A percentile compares a stretch with the other conserved stretches of the same genome.
Conservation (phyloP, 2,888 invertebrate species). For the Polydrusus pterygomalis region DNA sequence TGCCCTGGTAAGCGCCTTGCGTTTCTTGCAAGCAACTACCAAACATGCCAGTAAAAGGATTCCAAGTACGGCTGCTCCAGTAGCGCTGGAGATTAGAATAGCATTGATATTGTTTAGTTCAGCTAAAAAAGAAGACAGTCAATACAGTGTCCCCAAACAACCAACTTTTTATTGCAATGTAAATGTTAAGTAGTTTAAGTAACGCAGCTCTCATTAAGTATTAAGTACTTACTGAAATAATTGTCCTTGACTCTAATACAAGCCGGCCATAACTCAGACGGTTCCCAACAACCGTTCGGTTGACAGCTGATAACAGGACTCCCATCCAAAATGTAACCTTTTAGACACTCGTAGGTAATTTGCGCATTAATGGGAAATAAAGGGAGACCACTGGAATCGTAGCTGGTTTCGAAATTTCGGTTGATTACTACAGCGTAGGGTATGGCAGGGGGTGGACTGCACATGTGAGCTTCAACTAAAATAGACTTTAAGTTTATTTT, state of each 20-base stretch:
- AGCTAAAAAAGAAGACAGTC: constrained; percentile 51
- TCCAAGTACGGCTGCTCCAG: constrained; percentile 69
- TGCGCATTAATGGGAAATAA: constrained; percentile 67
- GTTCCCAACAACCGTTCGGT: constrained; percentile 70
- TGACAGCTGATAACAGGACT: constrained; percentile 68
- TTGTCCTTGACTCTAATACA: constrained; percentile 58
- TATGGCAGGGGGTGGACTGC: constrained; percentile 68
- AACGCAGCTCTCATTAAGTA: background rate
- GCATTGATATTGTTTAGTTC: constrained; percentile 65
- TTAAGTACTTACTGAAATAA: constrained; percentile 11
- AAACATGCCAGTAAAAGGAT: constrained; percentile 68
- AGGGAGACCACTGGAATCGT: constrained; percentile 58
- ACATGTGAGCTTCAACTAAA: constrained; percentile 67
- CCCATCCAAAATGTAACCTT: constrained; percentile 70
- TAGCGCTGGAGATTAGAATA: constrained; percentile 67
- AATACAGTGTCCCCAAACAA: too few species aligned
- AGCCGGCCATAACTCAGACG: constrained; percentile 63
- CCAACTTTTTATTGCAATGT: too few species aligned
- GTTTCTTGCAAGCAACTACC: constrained; percentile 67
- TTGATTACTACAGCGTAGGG: constrained; percentile 65
- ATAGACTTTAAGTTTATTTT: background rate
- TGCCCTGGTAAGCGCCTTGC: constrained; percentile 65
- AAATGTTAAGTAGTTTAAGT: too few species aligned
- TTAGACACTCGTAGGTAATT: constrained; percentile 69
- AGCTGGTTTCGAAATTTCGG: constrained; percentile 58